These are phyloP conservation scores for Scaptomyza parva DNA, from an alignment of 2,888 invertebrate genomes.

Conservation along the genomic window DNA sequence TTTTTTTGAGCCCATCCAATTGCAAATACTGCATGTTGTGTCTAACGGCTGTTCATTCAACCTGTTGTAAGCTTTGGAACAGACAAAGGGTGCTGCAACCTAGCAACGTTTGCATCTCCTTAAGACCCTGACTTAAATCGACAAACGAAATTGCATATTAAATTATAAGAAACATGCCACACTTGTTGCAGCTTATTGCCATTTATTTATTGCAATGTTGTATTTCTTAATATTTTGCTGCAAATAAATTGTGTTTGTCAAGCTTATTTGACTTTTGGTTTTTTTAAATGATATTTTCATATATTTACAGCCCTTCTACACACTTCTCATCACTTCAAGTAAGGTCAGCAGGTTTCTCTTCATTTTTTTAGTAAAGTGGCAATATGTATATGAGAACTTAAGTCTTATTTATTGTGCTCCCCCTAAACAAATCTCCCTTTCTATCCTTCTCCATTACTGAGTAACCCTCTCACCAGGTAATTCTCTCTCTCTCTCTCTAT, in stretches of 20 bases:
- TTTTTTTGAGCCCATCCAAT: conserved; percentile 19
- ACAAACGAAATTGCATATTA: neutral
- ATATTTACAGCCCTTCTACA: neutral
- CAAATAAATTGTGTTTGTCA: neutral
- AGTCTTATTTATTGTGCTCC: too few species aligned
- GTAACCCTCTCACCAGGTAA: too few species aligned
- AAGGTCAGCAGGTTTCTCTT: neutral
- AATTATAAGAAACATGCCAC: neutral
- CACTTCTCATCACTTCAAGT: neutral
- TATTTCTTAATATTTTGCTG: neutral
- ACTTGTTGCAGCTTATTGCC: neutral
- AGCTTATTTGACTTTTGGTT: neutral
- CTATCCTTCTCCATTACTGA: too few species aligned
- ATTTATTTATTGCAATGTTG: neutral
- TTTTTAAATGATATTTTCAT: neutral
- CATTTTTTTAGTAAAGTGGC: neutral
- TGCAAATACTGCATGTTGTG: conserved; percentile 26
- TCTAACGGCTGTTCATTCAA: conserved; percentile 32
- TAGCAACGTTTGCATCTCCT: neutral
- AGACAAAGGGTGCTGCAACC: conserved; percentile 1
- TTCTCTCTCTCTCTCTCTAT: too few species aligned
- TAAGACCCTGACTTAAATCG: neutral
- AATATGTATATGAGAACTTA: too few species aligned
- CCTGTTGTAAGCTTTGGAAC: conserved; percentile 9
- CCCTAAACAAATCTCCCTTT: too few species aligned